phyloP scores from a whole-genome alignment of 2,888 invertebrate genomes.

The Periphyllus acericola region DNA sequence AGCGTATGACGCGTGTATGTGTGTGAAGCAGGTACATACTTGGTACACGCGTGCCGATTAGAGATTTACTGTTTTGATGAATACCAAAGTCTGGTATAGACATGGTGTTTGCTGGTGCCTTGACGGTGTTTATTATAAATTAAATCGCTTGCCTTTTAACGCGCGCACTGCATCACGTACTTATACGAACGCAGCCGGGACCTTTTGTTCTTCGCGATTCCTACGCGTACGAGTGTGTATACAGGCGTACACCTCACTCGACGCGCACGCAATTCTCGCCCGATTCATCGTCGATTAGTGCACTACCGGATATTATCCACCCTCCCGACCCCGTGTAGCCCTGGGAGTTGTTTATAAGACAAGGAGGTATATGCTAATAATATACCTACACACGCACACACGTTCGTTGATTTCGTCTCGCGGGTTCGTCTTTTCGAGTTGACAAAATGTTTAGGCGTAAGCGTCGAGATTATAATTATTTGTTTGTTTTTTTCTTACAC shows the following conservation, averaged over 20 bases:
- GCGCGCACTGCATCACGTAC: background rate
- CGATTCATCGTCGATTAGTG: background rate
- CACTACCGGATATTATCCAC: background rate
- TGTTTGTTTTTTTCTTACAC: too few species aligned
- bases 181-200: background rate
- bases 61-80: slow-evolving; percentile 7
- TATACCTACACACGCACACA: background rate
- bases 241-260: background rate
- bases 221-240: background rate
- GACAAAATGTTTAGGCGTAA: background rate
- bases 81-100: slow-evolving; percentile 11
- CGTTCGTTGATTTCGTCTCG: background rate
- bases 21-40: background rate
- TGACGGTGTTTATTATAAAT: background rate
- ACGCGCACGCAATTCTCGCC: background rate
- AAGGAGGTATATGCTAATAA: too few species aligned
- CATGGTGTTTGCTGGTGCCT: background rate
- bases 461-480: background rate
- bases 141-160: slow-evolving; percentile 13
- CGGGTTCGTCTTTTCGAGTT: too few species aligned
- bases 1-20: too few species aligned
- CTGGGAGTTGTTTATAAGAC: too few species aligned
- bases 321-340: background rate
- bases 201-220: slow-evolving; percentile 20
- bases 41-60: background rate